phyloP scores from a whole-genome alignment of 2,888 invertebrate genomes.

The Synanthedon formicaeformis region DNA sequence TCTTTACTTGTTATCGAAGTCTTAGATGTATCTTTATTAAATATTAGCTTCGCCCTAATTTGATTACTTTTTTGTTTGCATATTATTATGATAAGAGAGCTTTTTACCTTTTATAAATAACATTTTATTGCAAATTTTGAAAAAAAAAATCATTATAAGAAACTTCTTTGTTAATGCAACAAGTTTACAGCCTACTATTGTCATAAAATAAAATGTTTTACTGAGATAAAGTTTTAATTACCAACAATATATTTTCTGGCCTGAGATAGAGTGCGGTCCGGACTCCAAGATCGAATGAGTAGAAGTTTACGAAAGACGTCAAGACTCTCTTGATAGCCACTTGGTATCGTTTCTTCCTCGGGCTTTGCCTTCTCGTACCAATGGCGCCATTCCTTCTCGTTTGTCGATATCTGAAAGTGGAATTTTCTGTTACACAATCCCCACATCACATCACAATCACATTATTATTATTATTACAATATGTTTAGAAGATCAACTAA shows the following conservation, averaged over 20 bases:
- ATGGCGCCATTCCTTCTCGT: conserved; percentile 87
- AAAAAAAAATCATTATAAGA: no score
- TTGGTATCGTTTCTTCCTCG: conserved; percentile 91
- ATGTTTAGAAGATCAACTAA: conserved; percentile 24
- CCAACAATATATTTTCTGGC: conserved; percentile 91
- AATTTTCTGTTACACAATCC: no score
- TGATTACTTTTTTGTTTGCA: no score
- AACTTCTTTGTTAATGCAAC: no score
- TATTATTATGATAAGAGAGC: no score
- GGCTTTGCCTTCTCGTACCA: conserved; percentile 96
- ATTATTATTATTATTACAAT: background rate
- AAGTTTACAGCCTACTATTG: no score
- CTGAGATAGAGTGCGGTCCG: conserved; percentile 93
- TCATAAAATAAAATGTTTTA: background rate
- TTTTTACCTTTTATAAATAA: no score
- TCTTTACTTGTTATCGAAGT: background rate
- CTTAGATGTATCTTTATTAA: background rate
- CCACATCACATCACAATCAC: no score
- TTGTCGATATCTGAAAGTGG: conserved; percentile 76
- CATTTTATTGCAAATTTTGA: no score
- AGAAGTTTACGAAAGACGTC: conserved; percentile 91
- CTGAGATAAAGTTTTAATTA: conserved; percentile 17
- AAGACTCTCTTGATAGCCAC: conserved; percentile 85
- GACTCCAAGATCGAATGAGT: conserved; percentile 93
- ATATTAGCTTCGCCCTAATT: no score